Evolutionary conservation across 2,888 invertebrate species (phyloP).

Genomic region (Drosophila monieri): DNA sequence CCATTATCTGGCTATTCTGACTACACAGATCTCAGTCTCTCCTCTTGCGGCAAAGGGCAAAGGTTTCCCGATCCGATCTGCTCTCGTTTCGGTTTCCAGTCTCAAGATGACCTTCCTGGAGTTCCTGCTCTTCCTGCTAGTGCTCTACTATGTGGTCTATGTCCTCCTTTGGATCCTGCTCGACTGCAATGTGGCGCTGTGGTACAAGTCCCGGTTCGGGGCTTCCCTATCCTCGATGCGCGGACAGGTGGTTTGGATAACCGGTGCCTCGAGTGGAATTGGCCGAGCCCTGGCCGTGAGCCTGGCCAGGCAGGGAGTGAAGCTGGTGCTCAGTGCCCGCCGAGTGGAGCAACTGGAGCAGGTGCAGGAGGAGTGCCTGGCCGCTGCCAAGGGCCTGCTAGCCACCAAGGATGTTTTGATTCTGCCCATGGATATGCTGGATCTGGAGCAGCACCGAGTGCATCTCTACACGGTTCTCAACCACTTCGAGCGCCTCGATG

Average conservation of each 20-base stretch:
- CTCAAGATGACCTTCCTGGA: slow-evolving; percentile 80
- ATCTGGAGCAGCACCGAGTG: slow-evolving; percentile 86
- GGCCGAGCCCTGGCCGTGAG: slow-evolving; percentile 89
- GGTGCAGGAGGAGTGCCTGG: slow-evolving; percentile 88
- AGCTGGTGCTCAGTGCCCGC: slow-evolving; percentile 88
- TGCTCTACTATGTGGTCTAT: slow-evolving; percentile 85
- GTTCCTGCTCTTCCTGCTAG: slow-evolving; percentile 71
- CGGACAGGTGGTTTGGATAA: slow-evolving; percentile 92
- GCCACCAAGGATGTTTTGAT: slow-evolving; percentile 87
- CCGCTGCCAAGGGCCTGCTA: slow-evolving; percentile 82
- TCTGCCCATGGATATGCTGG: slow-evolving; percentile 88
- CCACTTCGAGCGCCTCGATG: slow-evolving; percentile 90
- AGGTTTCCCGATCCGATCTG: slow-evolving; percentile 6
- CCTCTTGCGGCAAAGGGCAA: slow-evolving; percentile 23
- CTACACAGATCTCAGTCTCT: slow-evolving; percentile 25
- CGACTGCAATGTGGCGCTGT: slow-evolving; percentile 87
- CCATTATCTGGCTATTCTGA: slow-evolving; percentile 11
- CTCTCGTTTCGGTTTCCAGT: slow-evolving; percentile 36
- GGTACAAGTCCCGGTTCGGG: slow-evolving; percentile 87
- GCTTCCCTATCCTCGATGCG: slow-evolving; percentile 85
- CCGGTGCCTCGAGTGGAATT: slow-evolving; percentile 93
- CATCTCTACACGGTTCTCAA: slow-evolving; percentile 87
- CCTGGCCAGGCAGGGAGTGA: slow-evolving; percentile 88
- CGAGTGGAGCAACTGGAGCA: slow-evolving; percentile 86
- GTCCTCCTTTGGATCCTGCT: slow-evolving; percentile 85